Base-by-base conservation (phyloP, 1,140 invertebrate species). In the Lordiphosa stackelbergi region DNA sequence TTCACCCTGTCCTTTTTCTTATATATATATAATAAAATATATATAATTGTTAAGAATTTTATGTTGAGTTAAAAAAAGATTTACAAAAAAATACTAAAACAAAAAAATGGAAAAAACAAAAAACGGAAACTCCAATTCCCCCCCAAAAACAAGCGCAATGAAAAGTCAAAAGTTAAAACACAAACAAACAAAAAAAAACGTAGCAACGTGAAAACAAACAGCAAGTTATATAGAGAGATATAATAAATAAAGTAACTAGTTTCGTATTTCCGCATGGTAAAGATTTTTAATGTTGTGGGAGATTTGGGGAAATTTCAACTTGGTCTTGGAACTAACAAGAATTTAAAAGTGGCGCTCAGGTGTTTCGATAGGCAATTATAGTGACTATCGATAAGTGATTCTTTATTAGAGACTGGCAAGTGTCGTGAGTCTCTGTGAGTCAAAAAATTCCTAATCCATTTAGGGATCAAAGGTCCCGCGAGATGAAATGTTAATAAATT, bases 241-340 rank as follows among this genome's bases (percentile, higher is more conserved):
- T 85, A 85, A 85, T 81, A 69, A 77, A 77, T 73, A 81, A 85
- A 81, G 58, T 75, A 79, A 79, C 84, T 85, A 85, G 81, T 85
- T 81, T 85, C 83, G 77, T 85, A 85, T 81, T 85, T 85, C 72
- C 57, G 54, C 41, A 68, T 46, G 41, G 58, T 7, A 38, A 48
- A 22, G 6, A 6, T 5, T 28, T n/a, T 35, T 59, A 1, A 31
- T 19, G 19, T 6, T 31, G 28, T 31, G 28, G 28, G 28, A 28
- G 24, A 5, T 5, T 28, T 28, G 24, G 28, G 28, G 2, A 31
- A 2, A 31, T 31, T 31, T 31, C 1, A 31, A 31, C 28, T 8
- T 8, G 2, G 28, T 31, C 7, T 31, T 31, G 28, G 5, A 31
- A 8, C 6, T 31, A 5, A 31, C 8, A 8, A 5, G 6, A 31